Evolutionary conservation across 2,888 invertebrate genomes (phyloP), one percentile per base, ranked within the genome.

Genomic region (Stenolophus ochropezus): DNA sequence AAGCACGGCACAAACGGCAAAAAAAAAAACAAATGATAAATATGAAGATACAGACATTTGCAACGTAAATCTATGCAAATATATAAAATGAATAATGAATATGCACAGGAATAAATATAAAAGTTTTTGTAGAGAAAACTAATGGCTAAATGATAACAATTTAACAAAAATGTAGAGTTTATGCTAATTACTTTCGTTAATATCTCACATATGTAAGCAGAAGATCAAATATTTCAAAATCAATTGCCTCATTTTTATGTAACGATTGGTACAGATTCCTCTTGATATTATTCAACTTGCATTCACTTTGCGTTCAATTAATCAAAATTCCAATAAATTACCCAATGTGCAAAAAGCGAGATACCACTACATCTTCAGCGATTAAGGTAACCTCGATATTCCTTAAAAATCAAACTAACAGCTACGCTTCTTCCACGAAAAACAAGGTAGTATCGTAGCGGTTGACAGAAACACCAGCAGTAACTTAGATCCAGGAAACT

Each of bases 31-130:
- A 25, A 11, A 16, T 16, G 51, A 51, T 14, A 51, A 58, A 58
- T 58, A 58, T 61, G 14, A 61, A 23, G 25, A 25, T 11, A 14
- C 23, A 61, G n/a, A 23, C 25, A 61, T 61, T 61, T 61, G 61
- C 61, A 61, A 23, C 23, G 21, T 25, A 25, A 25, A 61, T 61
- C 61, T 61, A 61, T 61, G 61, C 61, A 25, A 61, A 61, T 61
- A 61, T 23, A n/a, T 8, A 14, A 42, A 11, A 42, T 42, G 33
- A 42, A 8, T 42, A 42, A 42, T 42, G 33, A 42, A 42, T 42
- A 42, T 42, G 6, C 33, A 42, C 6, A 6, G 33, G 33, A 42
- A 42, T 33, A 42, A 42, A 42, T 42, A 42, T 42, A 42, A 42
- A 42, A 6, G 33, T 3, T 42, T 33, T 33, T 33, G 8, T 33